Evolutionary conservation across 2,113 vertebrate genomes (phyloP).

Genomic region (Charadrius vociferus): DNA sequence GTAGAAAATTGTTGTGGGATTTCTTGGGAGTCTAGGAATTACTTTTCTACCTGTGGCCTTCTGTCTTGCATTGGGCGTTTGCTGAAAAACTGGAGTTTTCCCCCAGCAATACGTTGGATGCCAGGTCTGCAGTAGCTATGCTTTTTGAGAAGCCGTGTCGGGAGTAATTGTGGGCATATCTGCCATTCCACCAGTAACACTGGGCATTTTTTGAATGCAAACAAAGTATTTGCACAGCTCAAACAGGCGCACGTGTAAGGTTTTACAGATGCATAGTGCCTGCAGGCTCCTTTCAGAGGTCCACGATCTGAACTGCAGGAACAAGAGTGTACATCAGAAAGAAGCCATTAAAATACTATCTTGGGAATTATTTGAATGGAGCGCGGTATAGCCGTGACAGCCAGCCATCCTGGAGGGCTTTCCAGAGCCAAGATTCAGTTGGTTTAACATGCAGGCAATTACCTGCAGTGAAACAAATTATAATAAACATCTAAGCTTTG

Average conservation of each 20-base stretch:
- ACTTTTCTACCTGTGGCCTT: background rate
- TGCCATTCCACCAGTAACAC: background rate
- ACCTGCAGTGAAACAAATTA: background rate
- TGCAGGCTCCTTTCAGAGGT: background rate
- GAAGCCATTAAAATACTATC: background rate
- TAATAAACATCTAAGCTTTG: background rate
- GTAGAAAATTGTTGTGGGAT: background rate
- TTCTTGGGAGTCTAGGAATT: background rate
- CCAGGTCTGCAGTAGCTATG: background rate
- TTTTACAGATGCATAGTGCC: background rate
- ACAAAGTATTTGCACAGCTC: background rate
- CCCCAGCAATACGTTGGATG: background rate
- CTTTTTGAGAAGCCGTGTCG: background rate
- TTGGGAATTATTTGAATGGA: background rate
- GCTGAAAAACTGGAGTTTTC: background rate
- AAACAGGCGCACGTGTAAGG: fast-evolving
- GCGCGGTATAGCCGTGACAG: fast-evolving
- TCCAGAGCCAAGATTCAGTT: background rate
- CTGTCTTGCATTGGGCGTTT: background rate
- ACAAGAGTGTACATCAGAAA: background rate
- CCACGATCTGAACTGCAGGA: background rate
- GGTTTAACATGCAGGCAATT: background rate
- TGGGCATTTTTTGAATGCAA: too few relatives aligned
- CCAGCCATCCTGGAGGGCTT: background rate
- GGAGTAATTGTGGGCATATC: background rate